Percentiles rank a stretch among this genome's conserved stretches.
phyloP scores from a whole-genome alignment of 2,113 vertebrate species.

The Mus pahari region DNA sequence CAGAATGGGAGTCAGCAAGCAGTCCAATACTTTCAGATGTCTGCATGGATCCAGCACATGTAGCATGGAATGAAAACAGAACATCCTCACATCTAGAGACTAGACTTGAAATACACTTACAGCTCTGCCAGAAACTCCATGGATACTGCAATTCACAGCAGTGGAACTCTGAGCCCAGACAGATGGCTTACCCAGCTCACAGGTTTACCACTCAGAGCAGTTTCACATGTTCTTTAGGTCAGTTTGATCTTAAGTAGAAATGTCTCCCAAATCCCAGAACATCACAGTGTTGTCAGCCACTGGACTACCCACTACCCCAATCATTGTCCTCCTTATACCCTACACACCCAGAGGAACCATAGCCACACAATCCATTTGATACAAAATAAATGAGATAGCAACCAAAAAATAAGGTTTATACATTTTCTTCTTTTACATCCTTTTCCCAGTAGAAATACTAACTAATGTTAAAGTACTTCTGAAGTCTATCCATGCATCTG shows the following conservation, averaged over 20 bases:
- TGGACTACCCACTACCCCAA: not conserved
- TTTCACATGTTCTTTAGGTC: constrained; percentile 51
- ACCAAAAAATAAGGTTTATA: constrained; percentile 23
- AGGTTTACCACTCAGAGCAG: constrained; percentile 56
- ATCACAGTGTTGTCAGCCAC: not conserved
- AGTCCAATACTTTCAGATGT: constrained; percentile 64
- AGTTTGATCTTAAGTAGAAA: constrained; percentile 61
- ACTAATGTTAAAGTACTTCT: constrained; percentile 37
- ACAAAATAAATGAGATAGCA: constrained; percentile 55
- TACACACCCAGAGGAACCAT: not conserved
- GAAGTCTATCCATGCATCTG: constrained; percentile 34
- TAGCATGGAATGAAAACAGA: constrained; percentile 69
- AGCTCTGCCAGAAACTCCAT: constrained; percentile 67
- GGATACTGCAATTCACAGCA: constrained; percentile 24
- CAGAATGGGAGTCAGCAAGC: constrained; percentile 73
- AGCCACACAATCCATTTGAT: not conserved
- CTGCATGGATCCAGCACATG: constrained; percentile 48
- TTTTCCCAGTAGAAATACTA: constrained; percentile 49
- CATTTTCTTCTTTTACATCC: constrained; percentile 24
- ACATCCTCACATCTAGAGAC: constrained; percentile 59
- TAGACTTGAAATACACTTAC: constrained; percentile 76
- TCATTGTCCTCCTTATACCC: not conserved
- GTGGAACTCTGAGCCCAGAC: constrained; percentile 43
- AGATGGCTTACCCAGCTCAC: constrained; percentile 85
- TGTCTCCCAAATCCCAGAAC: constrained; percentile 15